These are phyloP conservation scores for Orientallactaga sibirica DNA, from an alignment of 2,797 vertebrate genomes.

Conservation along the genomic window DNA sequence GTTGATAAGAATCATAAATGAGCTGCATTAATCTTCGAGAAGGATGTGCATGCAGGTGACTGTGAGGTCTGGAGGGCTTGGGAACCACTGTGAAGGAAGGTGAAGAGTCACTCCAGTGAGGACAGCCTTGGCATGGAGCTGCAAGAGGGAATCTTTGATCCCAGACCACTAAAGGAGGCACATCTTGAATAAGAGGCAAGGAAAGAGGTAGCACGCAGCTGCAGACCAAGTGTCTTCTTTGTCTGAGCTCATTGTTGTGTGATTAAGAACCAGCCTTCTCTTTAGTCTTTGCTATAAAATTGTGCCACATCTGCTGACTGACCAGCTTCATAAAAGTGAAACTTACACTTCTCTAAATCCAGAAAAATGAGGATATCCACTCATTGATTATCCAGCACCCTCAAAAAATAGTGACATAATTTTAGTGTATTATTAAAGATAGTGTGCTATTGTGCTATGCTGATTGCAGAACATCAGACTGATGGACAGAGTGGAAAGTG, in stretches of 20 bases:
- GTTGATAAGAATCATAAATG: not conserved
- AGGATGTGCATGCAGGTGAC: not conserved
- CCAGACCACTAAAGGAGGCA: not conserved
- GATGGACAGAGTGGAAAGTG: constrained; percentile 12
- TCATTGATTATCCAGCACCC: not conserved
- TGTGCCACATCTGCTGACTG: not conserved
- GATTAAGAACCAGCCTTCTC: not conserved
- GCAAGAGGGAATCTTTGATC: not conserved
- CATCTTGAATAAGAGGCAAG: not conserved
- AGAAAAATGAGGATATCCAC: not conserved
- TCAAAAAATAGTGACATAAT: not conserved
- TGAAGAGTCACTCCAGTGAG: not conserved
- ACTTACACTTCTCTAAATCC: not conserved
- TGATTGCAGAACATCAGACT: not conserved
- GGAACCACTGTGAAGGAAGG: not conserved
- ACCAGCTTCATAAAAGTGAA: not conserved
- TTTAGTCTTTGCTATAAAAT: not conserved
- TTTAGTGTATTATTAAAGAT: not conserved
- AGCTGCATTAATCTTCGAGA: not conserved
- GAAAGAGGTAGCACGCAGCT: not conserved
- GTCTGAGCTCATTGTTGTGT: not conserved
- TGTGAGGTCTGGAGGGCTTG: not conserved
- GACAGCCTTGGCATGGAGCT: too few species aligned
- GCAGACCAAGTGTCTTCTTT: not conserved
- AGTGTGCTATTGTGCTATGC: not conserved